Conservation (phyloP, 2,113 vertebrate species). For the Noctilio leporinus region DNA sequence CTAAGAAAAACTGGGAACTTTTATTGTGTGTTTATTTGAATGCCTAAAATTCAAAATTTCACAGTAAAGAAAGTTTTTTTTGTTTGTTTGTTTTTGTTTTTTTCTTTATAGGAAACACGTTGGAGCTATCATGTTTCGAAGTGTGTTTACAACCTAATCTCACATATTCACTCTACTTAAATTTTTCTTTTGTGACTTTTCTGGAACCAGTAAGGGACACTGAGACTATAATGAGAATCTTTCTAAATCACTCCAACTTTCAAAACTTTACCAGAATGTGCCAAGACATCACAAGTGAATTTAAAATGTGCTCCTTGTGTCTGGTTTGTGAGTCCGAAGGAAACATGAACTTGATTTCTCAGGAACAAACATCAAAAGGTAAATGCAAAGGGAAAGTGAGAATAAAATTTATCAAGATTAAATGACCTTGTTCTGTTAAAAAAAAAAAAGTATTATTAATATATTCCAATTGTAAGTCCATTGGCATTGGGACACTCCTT, state of each 20-base stretch:
- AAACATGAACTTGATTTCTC: slow-evolving; percentile 30
- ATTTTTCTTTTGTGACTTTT: slow-evolving; percentile 67
- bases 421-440: background rate
- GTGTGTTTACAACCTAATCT: slow-evolving; percentile 61
- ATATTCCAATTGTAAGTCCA: background rate
- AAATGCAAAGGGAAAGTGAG: slow-evolving; percentile 46
- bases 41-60: background rate
- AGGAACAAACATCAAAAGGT: slow-evolving; percentile 48
- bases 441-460: background rate
- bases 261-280: slow-evolving; percentile 63
- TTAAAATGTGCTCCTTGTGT: slow-evolving; percentile 16
- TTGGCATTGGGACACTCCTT: background rate
- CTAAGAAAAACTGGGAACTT: background rate
- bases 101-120: slow-evolving; percentile 62
- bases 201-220: slow-evolving; percentile 52
- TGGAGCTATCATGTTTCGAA: slow-evolving; percentile 72
- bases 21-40: background rate
- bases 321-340: slow-evolving; percentile 55
- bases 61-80: background rate
- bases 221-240: slow-evolving; percentile 49
- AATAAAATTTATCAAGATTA: slow-evolving; percentile 10
- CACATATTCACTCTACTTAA: slow-evolving; percentile 69
- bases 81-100: background rate
- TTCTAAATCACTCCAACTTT: slow-evolving; percentile 58
- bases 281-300: background rate